Base-by-base conservation (phyloP, 2,888 invertebrate species). In the Nezara viridula region DNA sequence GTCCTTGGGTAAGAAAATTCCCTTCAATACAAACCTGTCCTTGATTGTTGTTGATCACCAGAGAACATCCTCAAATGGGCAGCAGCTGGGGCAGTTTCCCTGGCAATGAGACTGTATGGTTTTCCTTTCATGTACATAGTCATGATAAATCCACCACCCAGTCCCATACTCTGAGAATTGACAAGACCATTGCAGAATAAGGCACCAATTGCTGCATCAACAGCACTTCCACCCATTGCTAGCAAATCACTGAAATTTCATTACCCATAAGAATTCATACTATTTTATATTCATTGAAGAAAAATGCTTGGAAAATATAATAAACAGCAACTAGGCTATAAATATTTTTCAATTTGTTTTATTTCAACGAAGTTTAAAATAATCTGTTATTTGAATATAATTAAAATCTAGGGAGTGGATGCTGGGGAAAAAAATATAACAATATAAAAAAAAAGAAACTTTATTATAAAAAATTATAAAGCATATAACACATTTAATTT, bases 91-190 rank as follows among this genome's bases (percentile, higher is more conserved):
- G 97, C 97, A 0, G 93, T 94, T 93, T 98, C 98, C 85, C 97
- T 93, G 0, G 97, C 96, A 91, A 96, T 95, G 2, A 98, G 94
- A 0, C 95, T 94, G 91, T 94, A 94, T 0, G 95, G 94, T 89
- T 94, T 94, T 90, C 94, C 94, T 90, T 94, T 94, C 60, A 94
- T 94, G 93, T 96, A 97, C 81, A 96, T 94, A 0, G 96, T 96
- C 96, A 97, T 96, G 91, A 97, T 93, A 92, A 96, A 95, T 0
- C 97, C 97, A 1, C 97, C 97, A 0, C 97, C 97, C 12, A 93
- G 86, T 10, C 93, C 93, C 92, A 92, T 92, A 90, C 92, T 93
- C 90, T 93, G 93, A 16, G 92, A 92, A 88, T 92, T 92, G 7
- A 92, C 91, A 21, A 93, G 92, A n/a, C 93, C 93, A 89, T 92